Percentiles rank a stretch among this genome's conserved stretches.
phyloP scores from a whole-genome alignment of 2,888 invertebrate species.

The Abrostola tripartita region DNA sequence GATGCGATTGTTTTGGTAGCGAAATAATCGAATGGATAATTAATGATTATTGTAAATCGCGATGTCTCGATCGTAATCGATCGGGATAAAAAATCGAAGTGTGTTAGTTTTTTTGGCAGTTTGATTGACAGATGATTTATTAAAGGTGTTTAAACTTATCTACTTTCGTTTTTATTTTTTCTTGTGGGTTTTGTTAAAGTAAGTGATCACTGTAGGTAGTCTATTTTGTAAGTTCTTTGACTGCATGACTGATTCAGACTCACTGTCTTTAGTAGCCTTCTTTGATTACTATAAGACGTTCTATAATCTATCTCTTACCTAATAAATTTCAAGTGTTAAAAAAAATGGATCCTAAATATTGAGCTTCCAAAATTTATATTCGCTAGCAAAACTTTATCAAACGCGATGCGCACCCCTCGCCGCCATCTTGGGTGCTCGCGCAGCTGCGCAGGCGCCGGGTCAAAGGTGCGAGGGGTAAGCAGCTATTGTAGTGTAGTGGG shows the following conservation, averaged over 20 bases:
- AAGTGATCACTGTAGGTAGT: too few relatives aligned
- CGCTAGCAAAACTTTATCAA: constrained; percentile 71
- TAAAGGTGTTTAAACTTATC: neutral
- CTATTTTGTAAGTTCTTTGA: too few relatives aligned
- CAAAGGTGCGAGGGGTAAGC: constrained; percentile 81
- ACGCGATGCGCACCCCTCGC: constrained; percentile 77
- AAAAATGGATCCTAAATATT: neutral
- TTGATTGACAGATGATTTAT: constrained; percentile 24
- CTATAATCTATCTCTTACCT: too few relatives aligned
- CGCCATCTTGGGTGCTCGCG: constrained; percentile 74
- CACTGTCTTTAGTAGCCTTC: too few relatives aligned
- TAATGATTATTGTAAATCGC: constrained; percentile 56
- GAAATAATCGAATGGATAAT: constrained; percentile 56
- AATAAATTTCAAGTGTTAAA: neutral
- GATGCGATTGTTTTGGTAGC: constrained; percentile 49
- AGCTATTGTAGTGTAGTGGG: constrained; percentile 76
- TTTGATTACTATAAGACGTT: too few relatives aligned
- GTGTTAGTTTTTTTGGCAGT: constrained; percentile 15
- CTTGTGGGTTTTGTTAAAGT: too few relatives aligned
- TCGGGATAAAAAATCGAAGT: constrained; percentile 27
- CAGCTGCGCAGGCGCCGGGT: constrained; percentile 85
- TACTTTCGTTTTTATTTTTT: constrained; percentile 11
- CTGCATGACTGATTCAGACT: too few relatives aligned
- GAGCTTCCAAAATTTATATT: constrained; percentile 44
- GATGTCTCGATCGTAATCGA: constrained; percentile 38